Base-by-base conservation (phyloP, 2,797 vertebrate species). In the Propithecus perrieri region DNA sequence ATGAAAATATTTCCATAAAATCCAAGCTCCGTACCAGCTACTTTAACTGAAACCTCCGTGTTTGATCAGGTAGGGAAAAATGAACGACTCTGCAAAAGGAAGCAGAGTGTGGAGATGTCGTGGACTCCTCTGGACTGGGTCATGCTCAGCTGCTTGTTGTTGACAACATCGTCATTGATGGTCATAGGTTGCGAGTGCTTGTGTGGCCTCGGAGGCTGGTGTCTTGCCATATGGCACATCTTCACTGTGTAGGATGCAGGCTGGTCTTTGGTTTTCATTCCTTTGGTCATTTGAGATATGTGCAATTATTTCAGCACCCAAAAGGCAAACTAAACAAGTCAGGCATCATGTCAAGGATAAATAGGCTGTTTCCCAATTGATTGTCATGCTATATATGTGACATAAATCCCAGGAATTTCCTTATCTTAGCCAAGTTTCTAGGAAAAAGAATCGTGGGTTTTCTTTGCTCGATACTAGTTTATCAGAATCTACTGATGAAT, bases 1-100 rank as follows among this genome's bases (percentile, higher is more conserved):
- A 85, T 89, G 35, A 59, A 94, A 91, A 80, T 43, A 43, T 95
- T 96, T 95, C 10, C 0, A 2, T 11, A 92, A 90, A 85, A 71
- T 48, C 17, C 67, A 80, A 41, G 46, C 13, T 90, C 43, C 41
- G 63, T 53, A 63, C 4, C 33, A 72, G 35, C 33, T 78, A 30
- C 35, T 90, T 95, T 94, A 57, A 74, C 30, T 78, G 43, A 75
- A 75, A 63, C 33, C 30, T 72, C 15, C 30, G 57, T 85, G n/a
- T 79, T 33, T 88, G 30, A 84, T 84, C 61, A 79, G 57, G 48
- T 88, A 78, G 41, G 69, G 79, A 43, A 43, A 17, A 88, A 78
- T 20, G 61, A 59, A 50, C 35, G 33, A 0, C 7, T 95, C 46
- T 96, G 35, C 46, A 59, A 11, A 65, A 24, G 26, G 28, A 92